A percentile compares a stretch with the other conserved stretches of the same genome.
Evolutionary conservation across 2,797 vertebrate species (phyloP).

Genomic region (Mycteria americana): DNA sequence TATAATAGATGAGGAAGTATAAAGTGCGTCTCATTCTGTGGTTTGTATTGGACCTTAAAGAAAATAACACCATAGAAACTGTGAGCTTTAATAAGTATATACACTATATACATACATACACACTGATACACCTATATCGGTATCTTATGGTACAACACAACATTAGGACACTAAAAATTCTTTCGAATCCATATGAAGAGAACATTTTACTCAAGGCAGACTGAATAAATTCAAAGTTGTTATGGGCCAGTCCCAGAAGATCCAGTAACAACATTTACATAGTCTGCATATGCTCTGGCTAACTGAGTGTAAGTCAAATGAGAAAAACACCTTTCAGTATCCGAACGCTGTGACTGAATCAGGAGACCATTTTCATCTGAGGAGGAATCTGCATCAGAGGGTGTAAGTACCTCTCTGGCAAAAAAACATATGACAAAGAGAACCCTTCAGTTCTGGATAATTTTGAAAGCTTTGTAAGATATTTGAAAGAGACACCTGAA

Average conservation of each 20-base stretch:
- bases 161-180: not conserved
- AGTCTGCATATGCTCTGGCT: not conserved
- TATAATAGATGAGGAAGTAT: not conserved
- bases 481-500: not conserved
- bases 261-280: slow-evolving; percentile 21
- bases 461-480: not conserved
- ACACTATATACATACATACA: not conserved
- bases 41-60: not conserved
- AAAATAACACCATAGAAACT: not conserved
- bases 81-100: not conserved
- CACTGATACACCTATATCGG: fast-evolving
- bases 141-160: not conserved
- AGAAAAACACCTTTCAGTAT: slow-evolving; percentile 9
- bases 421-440: not conserved
- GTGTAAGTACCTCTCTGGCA: not conserved
- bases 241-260: not conserved
- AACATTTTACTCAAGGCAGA: not conserved
- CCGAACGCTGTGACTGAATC: not conserved
- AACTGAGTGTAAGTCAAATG: not conserved
- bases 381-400: not conserved
- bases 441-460: not conserved
- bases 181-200: not conserved
- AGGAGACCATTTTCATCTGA: not conserved
- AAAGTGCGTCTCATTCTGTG: not conserved
- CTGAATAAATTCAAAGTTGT: not conserved